Evolutionary conservation across 2,888 invertebrate species (phyloP), one percentile per base, ranked within the genome.

Genomic region (Scrobipalpa atriplicella): DNA sequence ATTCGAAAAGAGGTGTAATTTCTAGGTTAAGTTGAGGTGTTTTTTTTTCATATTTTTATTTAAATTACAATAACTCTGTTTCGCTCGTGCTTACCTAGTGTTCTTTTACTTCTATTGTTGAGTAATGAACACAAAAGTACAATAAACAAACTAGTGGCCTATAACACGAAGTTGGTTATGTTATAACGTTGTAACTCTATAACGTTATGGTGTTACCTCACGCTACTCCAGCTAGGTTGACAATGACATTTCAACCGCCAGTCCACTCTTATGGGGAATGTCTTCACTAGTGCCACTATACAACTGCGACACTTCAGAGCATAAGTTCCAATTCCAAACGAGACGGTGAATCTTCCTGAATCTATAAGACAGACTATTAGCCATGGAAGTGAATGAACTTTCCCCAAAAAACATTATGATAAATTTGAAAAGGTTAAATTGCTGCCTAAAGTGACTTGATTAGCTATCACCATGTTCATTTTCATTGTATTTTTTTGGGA

Each of bases 171-270:
- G 21, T 21, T 16, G 38, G 38, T 13, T 38, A 38, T 38, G 58
- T n/a, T 58, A 58, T 58, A 58, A 38, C 58, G 38, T 36, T 58
- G 16, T 58, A 38, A 56, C 56, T 56, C 21, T 56, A 19, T 62
- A 19, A 62, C 61, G 41, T 62, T 62, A 62, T 62, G 39, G 41
- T 41, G 47, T 58, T n/a, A 47, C 21, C 62, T 62, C 66, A 66
- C 66, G 66, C 54, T 38, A 66, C 52, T n/a, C 52, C 41, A 11
- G 51, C 62, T 39, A 38, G 10, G 62, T 66, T 66, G 66, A 62
- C 66, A 66, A 62, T 66, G 61, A 66, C 66, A 66, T 66, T 66
- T 62, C 51, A 54, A 54, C 54, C 29, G 51, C 6, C 21, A 7
- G n/a, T 8, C 51, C 47, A 62, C 62, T 61, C 39, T 61, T 29